Base-by-base conservation (phyloP, 2,888 invertebrate species). In the Pseudococcus viburni region DNA sequence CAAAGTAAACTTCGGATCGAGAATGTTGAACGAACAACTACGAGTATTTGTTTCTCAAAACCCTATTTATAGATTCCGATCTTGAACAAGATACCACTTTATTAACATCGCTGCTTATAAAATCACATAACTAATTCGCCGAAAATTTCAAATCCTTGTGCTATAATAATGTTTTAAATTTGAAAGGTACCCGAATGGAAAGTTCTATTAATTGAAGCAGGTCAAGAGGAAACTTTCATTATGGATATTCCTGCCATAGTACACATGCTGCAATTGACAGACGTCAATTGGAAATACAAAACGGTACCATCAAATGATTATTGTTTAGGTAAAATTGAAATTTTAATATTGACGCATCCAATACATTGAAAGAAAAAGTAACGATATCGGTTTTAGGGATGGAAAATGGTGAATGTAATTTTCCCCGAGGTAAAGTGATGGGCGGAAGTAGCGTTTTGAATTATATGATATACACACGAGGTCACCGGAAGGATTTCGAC, bases 361-460 rank as follows among this genome's bases (percentile, higher is more conserved):
- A 51, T 55, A 55, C n/a, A 0, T 64, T 22, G n/a, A n/a, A n/a
- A n/a, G n/a, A 39, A 39, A 39, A 39, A 17, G 39, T 0, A 17
- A 77, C 7, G 9, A 77, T 77, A 17, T 6, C 39, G 4, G 9
- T 77, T 77, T 39, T 87, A 90, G 89, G 88, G 48, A 89, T 88
- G 89, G 59, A 19, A 17, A 89, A 90, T 19, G 88, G 68, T 17
- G 89, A 89, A 39, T 90, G 89, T 55, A 89, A 89, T 51, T 89
- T 83, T 80, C 90, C 89, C 33, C 90, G 91, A 85, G 97, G 96
- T 4, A 96, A 95, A 91, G 95, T 96, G 0, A 93, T 97, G 91
- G 97, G 97, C 9, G 97, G 97, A 1, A 95, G 95, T 11, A 95
- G 95, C 89, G 94, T 95, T 0, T 92, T 96, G 12, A 97, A 97